A percentile compares a stretch with the other conserved stretches of the same genome.
phyloP scores from a whole-genome alignment of 2,113 vertebrate genomes.

The Calyptomena viridis region DNA sequence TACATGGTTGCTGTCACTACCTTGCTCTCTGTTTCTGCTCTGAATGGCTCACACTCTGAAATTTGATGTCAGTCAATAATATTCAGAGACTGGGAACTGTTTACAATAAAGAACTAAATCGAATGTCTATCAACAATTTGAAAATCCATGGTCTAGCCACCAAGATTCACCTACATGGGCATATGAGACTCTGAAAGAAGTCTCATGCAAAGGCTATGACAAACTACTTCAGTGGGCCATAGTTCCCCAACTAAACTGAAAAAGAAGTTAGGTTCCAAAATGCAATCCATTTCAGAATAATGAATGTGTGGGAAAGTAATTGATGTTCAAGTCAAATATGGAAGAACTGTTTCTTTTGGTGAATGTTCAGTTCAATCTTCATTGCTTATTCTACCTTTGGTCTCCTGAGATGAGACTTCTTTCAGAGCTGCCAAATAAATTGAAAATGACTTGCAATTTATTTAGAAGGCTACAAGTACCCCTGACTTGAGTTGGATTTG shows the following conservation, averaged over 20 bases:
- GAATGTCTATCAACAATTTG: neutral
- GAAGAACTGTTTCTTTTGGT: neutral
- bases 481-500: neutral
- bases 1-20: neutral
- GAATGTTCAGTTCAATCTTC: neutral
- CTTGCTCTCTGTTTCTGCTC: neutral
- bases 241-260: neutral
- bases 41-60: neutral
- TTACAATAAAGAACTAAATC: neutral
- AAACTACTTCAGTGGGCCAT: neutral
- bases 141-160: neutral
- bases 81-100: neutral
- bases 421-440: neutral
- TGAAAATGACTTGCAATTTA: neutral
- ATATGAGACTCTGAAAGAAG: neutral
- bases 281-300: neutral
- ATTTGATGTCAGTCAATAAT: neutral
- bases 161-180: neutral
- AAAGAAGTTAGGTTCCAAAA: neutral
- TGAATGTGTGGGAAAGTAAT: neutral
- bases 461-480: neutral
- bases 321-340: neutral
- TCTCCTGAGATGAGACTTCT: neutral
- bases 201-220: neutral
- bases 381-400: neutral